These are phyloP conservation scores for Zootoca vivipara DNA, from an alignment of 2,113 vertebrate genomes.

Conservation along the genomic window DNA sequence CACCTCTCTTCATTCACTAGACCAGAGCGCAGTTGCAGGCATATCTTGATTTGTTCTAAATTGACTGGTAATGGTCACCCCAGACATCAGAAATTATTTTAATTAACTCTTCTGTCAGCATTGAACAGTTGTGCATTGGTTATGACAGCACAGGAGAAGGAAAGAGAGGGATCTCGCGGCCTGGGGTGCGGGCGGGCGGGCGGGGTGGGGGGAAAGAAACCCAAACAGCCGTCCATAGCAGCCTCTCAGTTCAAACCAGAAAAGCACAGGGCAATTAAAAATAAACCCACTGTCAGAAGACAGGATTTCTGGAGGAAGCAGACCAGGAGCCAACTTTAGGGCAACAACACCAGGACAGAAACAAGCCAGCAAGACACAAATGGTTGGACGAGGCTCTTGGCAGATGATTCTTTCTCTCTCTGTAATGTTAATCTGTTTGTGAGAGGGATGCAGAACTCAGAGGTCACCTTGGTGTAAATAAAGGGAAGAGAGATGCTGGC, in stretches of 20 bases:
- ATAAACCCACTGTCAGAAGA: fast-evolving
- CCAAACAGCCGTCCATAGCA: not conserved
- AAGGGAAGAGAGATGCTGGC: not conserved
- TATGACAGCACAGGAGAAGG: constrained; percentile 32
- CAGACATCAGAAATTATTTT: constrained; percentile 56
- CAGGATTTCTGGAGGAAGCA: constrained; percentile 11
- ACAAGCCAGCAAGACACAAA: not conserved
- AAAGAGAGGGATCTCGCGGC: not conserved
- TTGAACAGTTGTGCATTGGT: not conserved
- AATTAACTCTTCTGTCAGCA: constrained; percentile 17
- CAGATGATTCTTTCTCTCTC: not conserved
- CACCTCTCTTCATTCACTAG: constrained; percentile 41
- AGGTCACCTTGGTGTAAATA: constrained; percentile 1
- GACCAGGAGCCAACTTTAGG: not conserved
- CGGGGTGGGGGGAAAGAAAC: not conserved
- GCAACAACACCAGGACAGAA: not conserved
- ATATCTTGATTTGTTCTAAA: constrained; percentile 61
- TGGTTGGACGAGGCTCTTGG: not conserved
- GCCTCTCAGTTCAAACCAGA: constrained; percentile 15
- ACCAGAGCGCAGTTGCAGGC: constrained; percentile 42
- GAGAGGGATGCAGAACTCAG: not conserved
- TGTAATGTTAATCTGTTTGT: not conserved
- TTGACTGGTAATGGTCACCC: constrained; percentile 48
- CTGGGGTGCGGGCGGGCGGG: fast-evolving
- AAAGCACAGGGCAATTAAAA: constrained; percentile 8